phyloP scores from a whole-genome alignment of 2,113 vertebrate species.

The Pituophis catenifer region DNA sequence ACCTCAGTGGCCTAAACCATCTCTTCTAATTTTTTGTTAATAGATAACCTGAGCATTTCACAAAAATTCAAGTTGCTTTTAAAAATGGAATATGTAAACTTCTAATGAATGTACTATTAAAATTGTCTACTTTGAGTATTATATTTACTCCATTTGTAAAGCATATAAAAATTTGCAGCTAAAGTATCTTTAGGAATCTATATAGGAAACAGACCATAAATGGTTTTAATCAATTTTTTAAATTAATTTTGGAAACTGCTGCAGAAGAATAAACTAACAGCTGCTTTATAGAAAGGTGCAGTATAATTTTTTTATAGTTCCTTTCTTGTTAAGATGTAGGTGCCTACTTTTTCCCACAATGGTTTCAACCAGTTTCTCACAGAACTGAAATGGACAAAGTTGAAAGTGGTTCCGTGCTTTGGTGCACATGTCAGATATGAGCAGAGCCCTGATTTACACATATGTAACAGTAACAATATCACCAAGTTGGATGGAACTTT shows the following conservation, averaged over 20 bases:
- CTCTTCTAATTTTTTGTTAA: background rate
- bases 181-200: slow-evolving; percentile 9
- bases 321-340: background rate
- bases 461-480: background rate
- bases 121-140: slow-evolving; percentile 24
- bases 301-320: background rate
- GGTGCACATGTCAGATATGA: background rate
- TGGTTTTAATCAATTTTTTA: slow-evolving; percentile 30
- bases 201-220: background rate
- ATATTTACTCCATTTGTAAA: slow-evolving; percentile 19
- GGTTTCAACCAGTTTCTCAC: background rate
- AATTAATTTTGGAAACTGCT: slow-evolving; percentile 13
- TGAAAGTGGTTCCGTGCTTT: background rate
- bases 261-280: background rate
- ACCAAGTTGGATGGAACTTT: background rate
- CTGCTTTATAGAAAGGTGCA: background rate
- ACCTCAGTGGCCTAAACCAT: background rate
- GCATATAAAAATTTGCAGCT: accelerated
- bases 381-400: background rate
- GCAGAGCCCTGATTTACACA: background rate
- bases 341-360: background rate
- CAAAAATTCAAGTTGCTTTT: slow-evolving; percentile 5
- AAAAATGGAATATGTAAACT: slow-evolving; percentile 2
- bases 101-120: background rate
- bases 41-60: slow-evolving; percentile 19